Evolutionary conservation across 2,888 invertebrate genomes (phyloP), one percentile per base, ranked within the genome.

Genomic region (Hoplodrina ambigua): DNA sequence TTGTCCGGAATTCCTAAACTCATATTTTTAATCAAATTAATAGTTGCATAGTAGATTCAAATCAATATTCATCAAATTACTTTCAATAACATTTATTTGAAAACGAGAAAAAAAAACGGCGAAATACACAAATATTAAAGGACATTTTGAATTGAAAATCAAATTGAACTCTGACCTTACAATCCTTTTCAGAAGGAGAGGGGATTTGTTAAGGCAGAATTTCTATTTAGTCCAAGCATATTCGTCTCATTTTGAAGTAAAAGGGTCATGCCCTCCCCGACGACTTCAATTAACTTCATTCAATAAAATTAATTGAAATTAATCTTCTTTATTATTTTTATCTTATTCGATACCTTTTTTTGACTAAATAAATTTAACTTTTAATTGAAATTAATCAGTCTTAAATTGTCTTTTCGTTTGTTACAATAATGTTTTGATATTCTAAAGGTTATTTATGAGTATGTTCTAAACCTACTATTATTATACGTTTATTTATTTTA

Each of bases 271-370:
- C 25, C 60, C 72, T 68, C 44, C 54, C 52, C 25, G 57, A 25
- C 56, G 19, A 69, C 75, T 80, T 80, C 67, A 80, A 80, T 75
- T 73, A 75, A 78, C 56, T 63, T 75, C 64, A 62, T 81, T 83
- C 71, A 74, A 54, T 56, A 19, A 72, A 74, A 72, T 72, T 70
- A 80, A 80, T 77, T 61, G 70, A 78, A 78, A 78, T 76, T 76
- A 76, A 78, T 78, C 68, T 73, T 44, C 56, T 57, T 68, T 64
- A 49, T 76, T 69, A 73, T 76, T 82, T 82, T 74, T 72, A 73
- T 65, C 61, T 76, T 19, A 56, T 52, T 54, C 53, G 61, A 69
- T 58, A 50, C 58, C 58, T 59, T 58, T 70, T n/a, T 58, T n/a
- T 59, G 60, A 4, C 37, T 53, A 50, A 74, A 62, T 62, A 49